Conservation (phyloP, 2,113 vertebrate species). For the Anoura caudifer region DNA sequence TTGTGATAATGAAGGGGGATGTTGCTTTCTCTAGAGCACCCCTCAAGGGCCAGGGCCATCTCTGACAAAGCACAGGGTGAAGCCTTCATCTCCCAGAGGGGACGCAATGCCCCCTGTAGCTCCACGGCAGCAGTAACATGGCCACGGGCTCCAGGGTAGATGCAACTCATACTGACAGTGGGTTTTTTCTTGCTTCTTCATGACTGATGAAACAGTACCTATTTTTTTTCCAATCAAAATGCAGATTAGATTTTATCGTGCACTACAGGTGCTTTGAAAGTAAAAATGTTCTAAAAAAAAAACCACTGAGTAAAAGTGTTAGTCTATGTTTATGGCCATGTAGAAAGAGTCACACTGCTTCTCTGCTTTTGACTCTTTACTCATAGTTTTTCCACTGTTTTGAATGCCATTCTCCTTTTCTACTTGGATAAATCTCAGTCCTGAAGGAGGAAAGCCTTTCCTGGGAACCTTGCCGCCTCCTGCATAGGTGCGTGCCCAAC, state of each 20-base stretch:
- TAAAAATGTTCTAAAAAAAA: background rate
- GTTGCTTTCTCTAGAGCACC: background rate
- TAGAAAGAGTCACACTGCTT: background rate
- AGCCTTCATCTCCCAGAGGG: background rate
- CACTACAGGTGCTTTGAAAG: background rate
- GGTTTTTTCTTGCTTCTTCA: background rate
- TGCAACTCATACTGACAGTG: background rate
- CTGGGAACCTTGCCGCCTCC: background rate
- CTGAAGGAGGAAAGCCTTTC: background rate
- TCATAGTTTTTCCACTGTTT: background rate
- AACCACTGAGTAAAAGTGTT: background rate
- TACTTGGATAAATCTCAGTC: background rate
- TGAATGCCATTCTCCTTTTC: background rate
- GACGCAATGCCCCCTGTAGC: fast-evolving
- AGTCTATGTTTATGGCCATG: background rate
- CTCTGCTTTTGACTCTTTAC: background rate
- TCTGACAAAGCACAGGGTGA: background rate
- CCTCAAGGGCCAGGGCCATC: background rate
- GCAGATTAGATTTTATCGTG: background rate
- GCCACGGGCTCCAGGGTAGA: background rate
- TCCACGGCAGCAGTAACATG: fast-evolving
- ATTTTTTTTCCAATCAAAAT: constrained; percentile 7
- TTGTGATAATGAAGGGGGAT: background rate
- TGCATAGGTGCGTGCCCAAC: background rate
- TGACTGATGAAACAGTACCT: background rate